Evolutionary conservation across 2,113 vertebrate species (phyloP), one percentile per base, ranked within the genome.

Genomic region (Indicator indicator): DNA sequence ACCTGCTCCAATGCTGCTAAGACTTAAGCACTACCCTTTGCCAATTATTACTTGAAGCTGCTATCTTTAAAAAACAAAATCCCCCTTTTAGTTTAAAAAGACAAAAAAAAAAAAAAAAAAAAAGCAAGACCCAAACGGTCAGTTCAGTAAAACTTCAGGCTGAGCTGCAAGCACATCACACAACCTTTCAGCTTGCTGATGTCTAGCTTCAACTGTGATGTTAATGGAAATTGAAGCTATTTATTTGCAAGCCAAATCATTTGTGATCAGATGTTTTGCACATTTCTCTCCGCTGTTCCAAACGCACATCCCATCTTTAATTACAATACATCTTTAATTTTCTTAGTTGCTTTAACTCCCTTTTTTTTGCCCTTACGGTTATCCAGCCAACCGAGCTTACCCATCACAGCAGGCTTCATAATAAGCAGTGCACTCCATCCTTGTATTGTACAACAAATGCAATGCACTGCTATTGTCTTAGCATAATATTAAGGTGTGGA

Each of bases 141-240:
- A 67, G 70, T 40, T 85, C 77, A 93, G 6, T 52, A 32, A 69
- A 65, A 60, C 18, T 36, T 44, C 17, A 52, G 17, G 16, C 33
- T 58, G 46, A 65, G n/a, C 36, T 83, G 44, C 69, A 91, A 83
- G 42, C 18, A 21, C 12, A 92, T 58, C 91, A 88, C 72, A 88
- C 54, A 96, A 72, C 81, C 67, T 94, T 95, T 89, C 78, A 60
- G 70, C 59, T 46, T 55, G 38, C 48, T 80, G 46, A 76, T 90
- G 79, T 86, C 70, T 40, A 69, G 67, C 18, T 80, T 80, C 46
- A 71, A 27, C 60, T 40, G 7, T 58, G 54, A 89, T n/a, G 40
- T 50, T 82, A 89, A 93, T 38, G 38, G 28, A 87, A 93, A 65
- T 23, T 40, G 58, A 94, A 80, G 73, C 44, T 67, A 71, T 76